A percentile compares a stretch with the other conserved stretches of the same genome.
phyloP scores from a whole-genome alignment of 1,140 invertebrate species.

The Caenorhabditis brenneri region DNA sequence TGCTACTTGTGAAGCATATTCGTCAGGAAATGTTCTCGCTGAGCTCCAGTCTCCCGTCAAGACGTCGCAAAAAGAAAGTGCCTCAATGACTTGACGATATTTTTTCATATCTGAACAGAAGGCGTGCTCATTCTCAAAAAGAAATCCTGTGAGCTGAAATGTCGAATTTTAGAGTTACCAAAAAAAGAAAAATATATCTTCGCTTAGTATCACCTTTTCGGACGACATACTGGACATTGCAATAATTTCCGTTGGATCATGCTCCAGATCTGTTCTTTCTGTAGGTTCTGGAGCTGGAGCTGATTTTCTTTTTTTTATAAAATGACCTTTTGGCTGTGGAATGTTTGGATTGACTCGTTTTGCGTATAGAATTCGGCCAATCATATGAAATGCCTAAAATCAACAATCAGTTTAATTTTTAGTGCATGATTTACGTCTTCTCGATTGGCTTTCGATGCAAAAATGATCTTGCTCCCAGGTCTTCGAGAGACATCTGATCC shows the following conservation, averaged over 20 bases:
- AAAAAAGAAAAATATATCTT: too few species aligned
- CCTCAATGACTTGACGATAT: background rate
- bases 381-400: background rate
- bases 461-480: background rate
- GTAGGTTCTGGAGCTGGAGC: background rate
- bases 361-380: constrained; percentile 9
- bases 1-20: background rate
- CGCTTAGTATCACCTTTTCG: background rate
- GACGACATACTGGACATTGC: background rate
- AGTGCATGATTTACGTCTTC: background rate
- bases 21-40: background rate
- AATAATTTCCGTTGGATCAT: constrained; percentile 1
- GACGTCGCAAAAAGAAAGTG: background rate
- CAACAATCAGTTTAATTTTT: too few species aligned
- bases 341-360: constrained; percentile 30
- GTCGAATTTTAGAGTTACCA: background rate
- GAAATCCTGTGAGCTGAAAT: background rate
- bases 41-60: background rate
- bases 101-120: background rate
- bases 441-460: background rate
- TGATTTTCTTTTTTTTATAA: background rate
- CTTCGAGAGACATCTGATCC: background rate
- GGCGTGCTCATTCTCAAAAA: constrained; percentile 4
- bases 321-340: background rate
- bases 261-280: constrained; percentile 10